Evolutionary conservation across 2,888 invertebrate genomes (phyloP), one percentile per base, ranked within the genome.

Genomic region (Tuberolachnus salignus): DNA sequence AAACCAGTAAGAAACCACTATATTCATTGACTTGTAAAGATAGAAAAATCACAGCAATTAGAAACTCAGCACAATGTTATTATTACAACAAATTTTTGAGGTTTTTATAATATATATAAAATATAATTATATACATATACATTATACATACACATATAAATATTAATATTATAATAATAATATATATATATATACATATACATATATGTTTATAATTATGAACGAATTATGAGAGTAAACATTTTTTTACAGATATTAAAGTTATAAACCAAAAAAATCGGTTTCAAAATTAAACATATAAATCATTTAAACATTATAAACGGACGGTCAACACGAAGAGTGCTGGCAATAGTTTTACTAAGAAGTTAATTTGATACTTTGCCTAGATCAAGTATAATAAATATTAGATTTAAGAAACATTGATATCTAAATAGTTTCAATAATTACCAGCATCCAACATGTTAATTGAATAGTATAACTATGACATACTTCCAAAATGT

Each of bases 1-100:
- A 72, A 73, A 74, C 73, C 73, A 74, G 73, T 74, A 64, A 74
- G 73, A 74, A 73, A 73, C 73, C 49, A 64, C 73, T 74, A 74
- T 74, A 74, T 74, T 74, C 73, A 53, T 55, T 53, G 63, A 74
- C 23, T 74, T 74, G 73, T 74, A 64, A 74, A 74, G 63, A 74
- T 74, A 74, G 73, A 74, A 74, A 74, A 74, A 74, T 74, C 63
- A 74, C 73, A 74, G 73, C 21, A 75, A 75, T 75, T 75, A 66
- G 57, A 75, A 75, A 75, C 26, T 67, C 55, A 21, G 66, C 75
- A 75, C 55, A 74, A 74, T 64, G 55, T 55, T 57, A 75, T 75
- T 66, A 75, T 75, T 75, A 67, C 75, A 75, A 75, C 66, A 66
- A 21, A 46, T 57, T 74, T 63, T 64, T 55, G 42, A 64, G 53